Evolutionary conservation across 2,797 vertebrate species (phyloP), one percentile per base, ranked within the genome.

Genomic region (Xerus rutilus): DNA sequence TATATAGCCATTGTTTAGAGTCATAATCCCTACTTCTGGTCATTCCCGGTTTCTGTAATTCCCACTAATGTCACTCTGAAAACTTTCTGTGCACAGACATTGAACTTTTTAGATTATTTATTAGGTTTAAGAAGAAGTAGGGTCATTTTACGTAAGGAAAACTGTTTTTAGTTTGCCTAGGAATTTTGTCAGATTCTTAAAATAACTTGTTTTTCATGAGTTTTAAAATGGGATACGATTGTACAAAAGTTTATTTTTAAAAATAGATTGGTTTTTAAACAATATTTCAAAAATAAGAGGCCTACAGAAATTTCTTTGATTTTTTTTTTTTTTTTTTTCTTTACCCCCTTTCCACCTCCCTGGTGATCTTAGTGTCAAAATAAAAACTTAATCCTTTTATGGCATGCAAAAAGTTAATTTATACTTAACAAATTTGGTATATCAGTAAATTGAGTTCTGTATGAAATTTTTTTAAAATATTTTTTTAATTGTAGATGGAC

Each of bases 121-220:
- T 96, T 96, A 88, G 67, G 23, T 49, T 93, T 94, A 76, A 89
- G 39, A 85, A 89, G 39, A 92, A 70, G 20, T 86, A 92, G 57
- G 67, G 45, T 94, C 73, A 35, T 94, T 77, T 65, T 67, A 94
- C 30, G 64, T 74, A 74, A 92, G 45, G 49, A 94, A 81, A 69
- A 86, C 47, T 88, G 25, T 89, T 93, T 89, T 89, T 94, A 95
- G 25, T 82, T 85, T 95, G 74, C n/a, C 25, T 88, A 88, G 78
- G 28, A 84, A 94, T 67, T 62, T 96, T 79, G 32, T 18, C 69
- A 9, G 45, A 69, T 87, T 95, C 43, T 64, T 43, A 45, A 77
- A 77, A 67, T 17, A 91, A 54, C 7, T 74, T 92, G 67, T 59
- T 91, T 96, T 86, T 79, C 12, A 78, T 83, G 28, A 78, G 28